Percentiles rank a stretch among this genome's conserved stretches.
Conservation (phyloP, 2,888 invertebrate species). For the Hyppa rectilinea region DNA sequence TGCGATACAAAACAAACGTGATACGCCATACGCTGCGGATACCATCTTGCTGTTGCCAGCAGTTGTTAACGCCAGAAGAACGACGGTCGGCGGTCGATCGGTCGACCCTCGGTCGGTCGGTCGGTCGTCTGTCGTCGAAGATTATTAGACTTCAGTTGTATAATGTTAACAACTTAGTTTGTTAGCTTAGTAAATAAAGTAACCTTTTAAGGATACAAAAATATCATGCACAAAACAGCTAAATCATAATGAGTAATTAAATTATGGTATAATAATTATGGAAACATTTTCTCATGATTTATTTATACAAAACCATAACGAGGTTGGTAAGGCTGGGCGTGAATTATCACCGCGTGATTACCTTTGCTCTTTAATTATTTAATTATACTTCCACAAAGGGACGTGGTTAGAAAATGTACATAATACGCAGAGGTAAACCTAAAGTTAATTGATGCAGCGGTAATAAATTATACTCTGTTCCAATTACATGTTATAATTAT, state of each 20-base stretch:
- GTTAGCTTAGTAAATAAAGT: too few relatives aligned
- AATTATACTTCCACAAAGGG: constrained; percentile 1
- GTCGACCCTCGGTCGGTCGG: too few relatives aligned
- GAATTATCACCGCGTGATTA: constrained; percentile 20
- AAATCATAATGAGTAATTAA: constrained; percentile 2
- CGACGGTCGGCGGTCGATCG: too few relatives aligned
- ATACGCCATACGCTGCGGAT: too few relatives aligned
- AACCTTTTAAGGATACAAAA: not conserved
- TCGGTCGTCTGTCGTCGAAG: too few relatives aligned
- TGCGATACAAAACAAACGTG: too few relatives aligned
- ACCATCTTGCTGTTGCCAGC: too few relatives aligned
- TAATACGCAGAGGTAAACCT: not conserved
- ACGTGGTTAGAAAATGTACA: not conserved
- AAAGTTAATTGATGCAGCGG: not conserved
- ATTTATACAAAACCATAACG: constrained; percentile 15
- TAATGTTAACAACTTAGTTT: too few relatives aligned
- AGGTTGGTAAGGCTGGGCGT: not conserved
- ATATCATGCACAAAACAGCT: not conserved
- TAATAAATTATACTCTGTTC: not conserved
- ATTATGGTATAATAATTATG: not conserved
- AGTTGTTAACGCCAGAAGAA: too few relatives aligned
- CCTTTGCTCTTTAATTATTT: constrained; percentile 11
- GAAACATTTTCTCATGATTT: constrained; percentile 20
- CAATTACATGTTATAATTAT: not conserved
- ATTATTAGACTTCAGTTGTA: too few relatives aligned